A percentile compares a stretch with the other conserved stretches of the same genome.
Conservation (phyloP, 1,140 invertebrate species). For the Drosophila sulfurigaster region DNA sequence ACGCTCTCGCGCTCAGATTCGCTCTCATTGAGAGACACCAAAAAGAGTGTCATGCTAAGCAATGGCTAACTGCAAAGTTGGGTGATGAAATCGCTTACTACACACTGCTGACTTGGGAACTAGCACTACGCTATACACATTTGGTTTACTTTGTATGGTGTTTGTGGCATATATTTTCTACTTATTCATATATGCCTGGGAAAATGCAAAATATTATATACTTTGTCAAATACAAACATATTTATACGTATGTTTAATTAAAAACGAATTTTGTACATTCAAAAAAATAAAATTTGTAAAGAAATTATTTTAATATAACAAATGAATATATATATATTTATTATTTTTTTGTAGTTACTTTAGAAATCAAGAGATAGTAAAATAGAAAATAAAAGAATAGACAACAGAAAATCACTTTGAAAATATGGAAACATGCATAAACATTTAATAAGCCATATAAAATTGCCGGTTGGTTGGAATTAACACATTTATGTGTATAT, state of each 20-base stretch:
- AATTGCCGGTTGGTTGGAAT: background rate
- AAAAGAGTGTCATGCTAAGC: constrained; percentile 19
- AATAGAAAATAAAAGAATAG: no score
- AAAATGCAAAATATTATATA: background rate
- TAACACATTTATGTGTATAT: background rate
- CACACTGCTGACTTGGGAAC: background rate
- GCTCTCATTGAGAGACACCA: constrained; percentile 42
- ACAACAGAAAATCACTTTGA: no score
- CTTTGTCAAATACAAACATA: no score
- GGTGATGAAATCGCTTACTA: background rate
- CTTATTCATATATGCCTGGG: no score
- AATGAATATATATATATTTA: no score
- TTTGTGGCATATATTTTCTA: background rate
- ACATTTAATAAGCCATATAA: no score
- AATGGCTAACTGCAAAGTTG: background rate
- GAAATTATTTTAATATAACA: no score
- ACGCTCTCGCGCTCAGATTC: constrained; percentile 5
- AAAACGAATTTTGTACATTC: no score
- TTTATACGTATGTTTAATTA: no score
- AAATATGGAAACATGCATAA: no score
- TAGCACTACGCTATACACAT: background rate
- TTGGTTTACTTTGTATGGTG: background rate
- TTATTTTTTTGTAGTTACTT: background rate
- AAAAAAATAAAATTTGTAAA: background rate
- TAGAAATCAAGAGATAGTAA: no score